Evolutionary conservation across 1,140 invertebrate genomes (phyloP).

Genomic region (Agraylea sexmaculata): DNA sequence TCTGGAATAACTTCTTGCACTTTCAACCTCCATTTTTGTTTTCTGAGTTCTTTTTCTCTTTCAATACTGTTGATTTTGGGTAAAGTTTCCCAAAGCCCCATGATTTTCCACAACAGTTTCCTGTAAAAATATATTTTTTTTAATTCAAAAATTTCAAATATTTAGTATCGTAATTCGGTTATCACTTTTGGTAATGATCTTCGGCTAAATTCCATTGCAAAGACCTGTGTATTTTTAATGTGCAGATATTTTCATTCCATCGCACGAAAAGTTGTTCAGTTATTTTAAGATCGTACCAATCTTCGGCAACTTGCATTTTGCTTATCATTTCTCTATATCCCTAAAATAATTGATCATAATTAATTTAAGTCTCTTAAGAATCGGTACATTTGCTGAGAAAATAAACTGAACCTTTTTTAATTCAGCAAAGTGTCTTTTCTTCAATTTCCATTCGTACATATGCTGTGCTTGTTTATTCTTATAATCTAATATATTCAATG

Average conservation of each 20-base stretch:
- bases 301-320: conserved; percentile 47
- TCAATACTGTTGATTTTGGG: conserved; percentile 46
- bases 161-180: conserved; percentile 1
- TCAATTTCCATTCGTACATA: conserved; percentile 34
- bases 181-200: conserved; percentile 42
- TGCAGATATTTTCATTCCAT: conserved; percentile 35
- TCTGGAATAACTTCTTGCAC: conserved; percentile 53
- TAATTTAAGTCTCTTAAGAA: conserved; percentile 13
- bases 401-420: conserved; percentile 29
- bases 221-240: conserved; percentile 32
- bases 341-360: conserved; percentile 23
- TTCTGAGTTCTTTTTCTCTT: conserved; percentile 49
- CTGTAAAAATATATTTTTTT: conserved; percentile 27
- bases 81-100: conserved; percentile 48
- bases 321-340: conserved; percentile 33
- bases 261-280: conserved; percentile 38
- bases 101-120: conserved; percentile 44
- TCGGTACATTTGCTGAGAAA: conserved; percentile 9
- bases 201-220: conserved; percentile 38
- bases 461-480: conserved; percentile 37
- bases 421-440: conserved; percentile 26
- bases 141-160: conserved; percentile 5
- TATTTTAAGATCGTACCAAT: conserved; percentile 46
- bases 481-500: conserved; percentile 32
- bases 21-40: conserved; percentile 51